Percentiles rank a stretch among this genome's conserved stretches.
These are phyloP conservation scores for Thinocorus orbignyianus DNA, from an alignment of 2,113 vertebrate genomes.

Conservation along the genomic window DNA sequence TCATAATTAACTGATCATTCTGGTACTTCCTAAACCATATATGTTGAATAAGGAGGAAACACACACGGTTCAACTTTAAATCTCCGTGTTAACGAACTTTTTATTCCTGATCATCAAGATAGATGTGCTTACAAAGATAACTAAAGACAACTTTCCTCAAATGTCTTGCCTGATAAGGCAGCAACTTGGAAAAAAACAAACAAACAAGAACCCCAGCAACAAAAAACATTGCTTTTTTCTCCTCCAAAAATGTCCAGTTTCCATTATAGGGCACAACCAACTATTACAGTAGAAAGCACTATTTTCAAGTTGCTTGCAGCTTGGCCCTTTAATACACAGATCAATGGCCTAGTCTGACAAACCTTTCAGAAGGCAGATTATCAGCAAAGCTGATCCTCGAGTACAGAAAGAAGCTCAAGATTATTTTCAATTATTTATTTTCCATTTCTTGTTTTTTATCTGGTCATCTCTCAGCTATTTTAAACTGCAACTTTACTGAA, in stretches of 20 bases:
- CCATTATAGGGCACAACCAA: not conserved
- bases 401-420: not conserved
- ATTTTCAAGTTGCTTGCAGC: not conserved
- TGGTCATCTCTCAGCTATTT: not conserved
- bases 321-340: not conserved
- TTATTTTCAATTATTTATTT: not conserved
- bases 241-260: not conserved
- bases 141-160: not conserved
- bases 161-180: not conserved
- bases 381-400: not conserved
- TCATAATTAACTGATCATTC: slow-evolving; percentile 13
- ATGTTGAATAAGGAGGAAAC: not conserved
- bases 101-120: not conserved
- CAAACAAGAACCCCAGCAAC: not conserved
- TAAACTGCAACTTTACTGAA: not conserved
- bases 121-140: not conserved
- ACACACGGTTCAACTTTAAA: not conserved
- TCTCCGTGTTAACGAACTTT: not conserved
- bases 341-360: not conserved
- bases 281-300: not conserved
- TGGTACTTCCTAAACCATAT: not conserved
- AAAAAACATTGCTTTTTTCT: not conserved
- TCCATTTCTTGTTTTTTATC: not conserved
- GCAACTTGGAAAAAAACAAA: not conserved
- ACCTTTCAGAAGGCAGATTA: not conserved